These are phyloP conservation scores for Heliconius ethilla DNA, from an alignment of 2,888 invertebrate species.

Conservation along the genomic window DNA sequence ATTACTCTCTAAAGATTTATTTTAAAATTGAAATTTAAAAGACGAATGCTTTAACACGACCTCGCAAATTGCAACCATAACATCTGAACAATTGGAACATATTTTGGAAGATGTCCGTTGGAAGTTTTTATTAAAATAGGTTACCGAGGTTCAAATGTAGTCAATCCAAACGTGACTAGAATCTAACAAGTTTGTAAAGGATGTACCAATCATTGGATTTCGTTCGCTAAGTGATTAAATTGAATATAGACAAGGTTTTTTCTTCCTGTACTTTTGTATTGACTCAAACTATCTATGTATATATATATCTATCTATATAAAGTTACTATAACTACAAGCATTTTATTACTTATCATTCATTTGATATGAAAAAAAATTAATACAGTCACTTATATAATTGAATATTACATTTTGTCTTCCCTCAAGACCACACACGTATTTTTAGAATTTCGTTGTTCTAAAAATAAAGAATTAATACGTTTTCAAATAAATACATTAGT, in stretches of 20 bases:
- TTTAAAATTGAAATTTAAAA: conserved; percentile 2
- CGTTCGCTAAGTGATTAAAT: neutral
- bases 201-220: conserved; percentile 20
- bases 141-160: conserved; percentile 19
- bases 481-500: neutral
- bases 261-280: neutral
- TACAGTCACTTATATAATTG: too few species aligned
- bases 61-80: conserved; percentile 12
- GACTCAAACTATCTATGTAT: neutral
- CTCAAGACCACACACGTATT: too few species aligned
- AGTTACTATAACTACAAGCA: neutral
- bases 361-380: neutral
- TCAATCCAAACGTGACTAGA: conserved; percentile 36
- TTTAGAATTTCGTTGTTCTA: too few species aligned
- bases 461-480: too few species aligned
- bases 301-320: neutral
- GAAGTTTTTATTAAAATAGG: conserved; percentile 18
- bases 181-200: neutral
- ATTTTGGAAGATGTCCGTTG: neutral
- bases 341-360: too few species aligned
- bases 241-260: conserved; percentile 1
- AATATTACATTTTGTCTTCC: too few species aligned
- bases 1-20: conserved; percentile 18
- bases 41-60: neutral
- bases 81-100: neutral